Base-by-base conservation (phyloP, 2,797 vertebrate genomes). In the Anas georgica region DNA sequence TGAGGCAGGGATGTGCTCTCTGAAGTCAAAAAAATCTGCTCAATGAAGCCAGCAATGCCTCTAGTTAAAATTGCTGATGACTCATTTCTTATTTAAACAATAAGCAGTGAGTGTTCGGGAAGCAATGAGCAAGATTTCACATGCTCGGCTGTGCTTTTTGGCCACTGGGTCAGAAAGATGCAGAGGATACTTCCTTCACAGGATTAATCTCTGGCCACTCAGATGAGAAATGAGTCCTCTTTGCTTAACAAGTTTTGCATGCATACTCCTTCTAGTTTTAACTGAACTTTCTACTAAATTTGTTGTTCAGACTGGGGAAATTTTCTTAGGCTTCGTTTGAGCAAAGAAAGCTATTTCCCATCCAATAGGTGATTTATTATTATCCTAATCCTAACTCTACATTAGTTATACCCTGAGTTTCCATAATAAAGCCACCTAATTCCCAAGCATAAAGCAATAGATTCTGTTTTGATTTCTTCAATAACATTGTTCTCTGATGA, bases 1-100 rank as follows among this genome's bases (percentile, higher is more conserved):
- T 75, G 70, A 84, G 67, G 70, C 46, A 73, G 35, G 31, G 68
- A 84, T 83, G n/a, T 10, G 67, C 23, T 28, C 22, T 59, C 67
- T 54, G 52, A 88, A 82, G 26, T 29, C 3, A 91, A 88, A 91
- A 50, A 56, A 70, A 29, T 56, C 28, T 74, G 43, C 3, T 1
- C 68, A 58, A 58, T 16, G 72, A 77, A 52, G 88, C 60, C 83
- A 70, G 52, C 48, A 93, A 33, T 1, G 4, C 31, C 72, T 48
- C 81, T 64, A 52, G 46, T 81, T 85, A 83, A 75, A 67, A 85
- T 5, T 68, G 45, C 33, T 80, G 46, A 45, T 93, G 83, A 52
- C 50, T 91, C 52, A 72, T 76, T 86, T 84, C 56, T 85, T 83
- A 74, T 22, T 73, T 87, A 77, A 95, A 92, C 39, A 68, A 88